Evolutionary conservation across 2,888 invertebrate species (phyloP).

Genomic region (Calephelis perditalis): DNA sequence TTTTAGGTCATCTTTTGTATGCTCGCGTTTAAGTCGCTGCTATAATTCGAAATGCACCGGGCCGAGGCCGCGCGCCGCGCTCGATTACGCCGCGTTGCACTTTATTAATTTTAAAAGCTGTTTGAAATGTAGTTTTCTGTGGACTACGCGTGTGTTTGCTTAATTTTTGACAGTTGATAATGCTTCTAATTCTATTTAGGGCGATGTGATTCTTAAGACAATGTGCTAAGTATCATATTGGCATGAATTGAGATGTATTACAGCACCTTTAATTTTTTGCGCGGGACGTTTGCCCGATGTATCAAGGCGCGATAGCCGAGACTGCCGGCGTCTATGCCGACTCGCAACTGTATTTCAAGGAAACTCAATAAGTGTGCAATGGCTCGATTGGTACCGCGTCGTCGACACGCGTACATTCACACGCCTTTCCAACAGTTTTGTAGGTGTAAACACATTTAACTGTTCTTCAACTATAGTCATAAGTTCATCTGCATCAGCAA

Average conservation of each 20-base stretch:
- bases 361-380: constrained; percentile 11
- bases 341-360: constrained; percentile 8
- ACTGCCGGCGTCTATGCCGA: constrained; percentile 10
- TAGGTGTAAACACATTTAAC: constrained; percentile 1
- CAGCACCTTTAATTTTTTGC: constrained; percentile 24
- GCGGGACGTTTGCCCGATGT: constrained; percentile 10
- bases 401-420: constrained; percentile 13
- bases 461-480: constrained; percentile 1
- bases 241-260: constrained; percentile 39
- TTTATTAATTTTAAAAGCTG: constrained; percentile 64
- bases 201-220: constrained; percentile 56
- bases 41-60: constrained; percentile 71
- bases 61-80: constrained; percentile 72
- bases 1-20: constrained; percentile 77
- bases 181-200: constrained; percentile 44
- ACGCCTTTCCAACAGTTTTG: constrained; percentile 14
- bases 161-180: constrained; percentile 79
- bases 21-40: constrained; percentile 63
- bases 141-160: constrained; percentile 69
- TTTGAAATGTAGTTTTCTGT: constrained; percentile 69
- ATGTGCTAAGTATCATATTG: constrained; percentile 57
- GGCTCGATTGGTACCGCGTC: constrained; percentile 8
- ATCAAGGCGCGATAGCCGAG: constrained; percentile 10
- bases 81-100: constrained; percentile 60
- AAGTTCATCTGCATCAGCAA: constrained; percentile 12